Percentiles rank a stretch among this genome's conserved stretches.
phyloP scores from a whole-genome alignment of 1,140 invertebrate species.

The Matsumurasca onukii region DNA sequence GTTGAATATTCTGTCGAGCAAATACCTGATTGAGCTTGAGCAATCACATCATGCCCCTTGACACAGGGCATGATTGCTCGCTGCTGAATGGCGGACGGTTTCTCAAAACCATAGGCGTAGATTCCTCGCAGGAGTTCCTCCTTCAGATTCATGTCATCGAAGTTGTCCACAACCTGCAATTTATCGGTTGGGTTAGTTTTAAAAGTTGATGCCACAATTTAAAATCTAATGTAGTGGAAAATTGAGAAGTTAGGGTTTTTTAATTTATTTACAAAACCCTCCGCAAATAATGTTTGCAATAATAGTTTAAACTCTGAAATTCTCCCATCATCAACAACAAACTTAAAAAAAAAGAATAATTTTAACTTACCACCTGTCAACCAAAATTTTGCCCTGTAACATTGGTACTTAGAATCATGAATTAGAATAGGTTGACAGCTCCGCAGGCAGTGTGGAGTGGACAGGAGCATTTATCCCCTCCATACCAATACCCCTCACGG shows the following conservation, averaged over 20 bases:
- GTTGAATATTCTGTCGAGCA: too few relatives aligned
- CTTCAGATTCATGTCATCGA: constrained; percentile 98
- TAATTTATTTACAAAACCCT: not conserved
- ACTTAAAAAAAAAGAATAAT: too few relatives aligned
- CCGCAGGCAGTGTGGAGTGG: too few relatives aligned
- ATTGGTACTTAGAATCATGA: too few relatives aligned
- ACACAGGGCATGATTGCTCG: constrained; percentile 98
- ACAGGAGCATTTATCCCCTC: too few relatives aligned
- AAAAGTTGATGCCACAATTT: not conserved
- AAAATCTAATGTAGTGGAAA: not conserved
- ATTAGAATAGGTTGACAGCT: too few relatives aligned
- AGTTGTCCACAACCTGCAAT: constrained; percentile 84
- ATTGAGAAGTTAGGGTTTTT: not conserved
- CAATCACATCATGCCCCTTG: constrained; percentile 95
- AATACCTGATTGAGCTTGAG: constrained; percentile 96
- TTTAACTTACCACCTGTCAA: not conserved
- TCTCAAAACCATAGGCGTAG: constrained; percentile 99
- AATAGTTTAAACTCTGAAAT: too few relatives aligned
- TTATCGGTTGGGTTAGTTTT: not conserved
- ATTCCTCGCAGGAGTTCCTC: constrained; percentile 95
- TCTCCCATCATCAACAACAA: too few relatives aligned
- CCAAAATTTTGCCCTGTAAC: constrained; percentile 41
- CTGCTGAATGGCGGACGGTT: constrained; percentile 99
- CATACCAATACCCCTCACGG: too few relatives aligned
- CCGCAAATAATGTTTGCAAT: not conserved